Conservation (phyloP, 2,113 vertebrate genomes). For the Lates calcarifer region DNA sequence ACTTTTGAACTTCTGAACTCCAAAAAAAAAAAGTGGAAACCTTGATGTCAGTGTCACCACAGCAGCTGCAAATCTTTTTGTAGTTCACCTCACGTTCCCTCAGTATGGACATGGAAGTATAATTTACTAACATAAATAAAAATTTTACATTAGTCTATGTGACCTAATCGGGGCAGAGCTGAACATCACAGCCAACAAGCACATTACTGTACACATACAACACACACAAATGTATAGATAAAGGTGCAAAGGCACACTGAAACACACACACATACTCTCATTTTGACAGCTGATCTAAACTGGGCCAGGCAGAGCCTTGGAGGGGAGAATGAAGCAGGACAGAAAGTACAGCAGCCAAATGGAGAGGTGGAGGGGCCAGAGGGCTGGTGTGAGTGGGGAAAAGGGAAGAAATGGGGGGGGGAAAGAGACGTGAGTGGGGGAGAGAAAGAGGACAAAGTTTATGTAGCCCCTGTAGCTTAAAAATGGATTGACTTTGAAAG, state of each 20-base stretch:
- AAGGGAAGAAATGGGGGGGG: conserved; percentile 21
- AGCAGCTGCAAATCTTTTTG: not conserved
- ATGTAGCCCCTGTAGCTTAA: conserved; percentile 14
- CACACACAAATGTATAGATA: not conserved
- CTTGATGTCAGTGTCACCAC: conserved; percentile 18
- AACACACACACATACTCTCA: conserved; percentile 13
- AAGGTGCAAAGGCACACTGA: conserved; percentile 12
- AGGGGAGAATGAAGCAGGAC: conserved; percentile 63
- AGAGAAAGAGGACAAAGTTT: conserved; percentile 32
- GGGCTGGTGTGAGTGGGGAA: conserved; percentile 51
- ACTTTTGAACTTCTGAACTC: conserved; percentile 41
- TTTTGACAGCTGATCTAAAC: conserved; percentile 47
- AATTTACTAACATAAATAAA: conserved; percentile 3
- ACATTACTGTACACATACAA: conserved; percentile 6
- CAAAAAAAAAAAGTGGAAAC: conserved; percentile 26
- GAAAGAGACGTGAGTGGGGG: conserved; percentile 13
- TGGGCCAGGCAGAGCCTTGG: conserved; percentile 65
- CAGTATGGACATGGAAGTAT: not conserved
- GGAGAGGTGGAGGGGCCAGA: conserved; percentile 51
- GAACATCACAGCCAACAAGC: not conserved
- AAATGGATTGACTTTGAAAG: conserved; percentile 31
- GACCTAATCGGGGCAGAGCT: conserved; percentile 34
- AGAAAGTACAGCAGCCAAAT: conserved; percentile 64
- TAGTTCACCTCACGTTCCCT: not conserved
- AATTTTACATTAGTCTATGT: not conserved